Evolutionary conservation across 1,140 invertebrate species (phyloP).

Genomic region (Rhopalosiphum maidis): DNA sequence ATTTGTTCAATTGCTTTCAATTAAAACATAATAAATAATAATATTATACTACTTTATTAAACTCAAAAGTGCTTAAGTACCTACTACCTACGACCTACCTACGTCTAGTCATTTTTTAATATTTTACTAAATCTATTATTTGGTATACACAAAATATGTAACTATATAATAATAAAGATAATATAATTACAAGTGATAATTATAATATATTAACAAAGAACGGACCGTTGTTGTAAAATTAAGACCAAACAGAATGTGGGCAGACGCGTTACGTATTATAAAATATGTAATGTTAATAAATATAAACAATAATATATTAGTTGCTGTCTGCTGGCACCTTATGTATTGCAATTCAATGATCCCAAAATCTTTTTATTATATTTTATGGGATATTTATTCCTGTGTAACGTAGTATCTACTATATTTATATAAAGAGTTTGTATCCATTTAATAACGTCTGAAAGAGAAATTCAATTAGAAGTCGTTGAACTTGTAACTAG

Average conservation of each 20-base stretch:
- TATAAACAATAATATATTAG: background rate
- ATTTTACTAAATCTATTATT: background rate
- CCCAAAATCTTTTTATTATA: background rate
- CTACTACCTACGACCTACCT: background rate
- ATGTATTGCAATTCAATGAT: background rate
- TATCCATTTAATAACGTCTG: background rate
- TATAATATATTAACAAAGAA: background rate
- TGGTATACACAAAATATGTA: background rate
- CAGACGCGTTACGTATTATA: background rate
- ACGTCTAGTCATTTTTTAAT: background rate
- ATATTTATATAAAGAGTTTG: background rate
- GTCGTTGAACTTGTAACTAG: slow-evolving; percentile 16
- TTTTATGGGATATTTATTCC: background rate
- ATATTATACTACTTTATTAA: background rate
- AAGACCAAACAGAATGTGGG: background rate
- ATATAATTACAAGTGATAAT: background rate
- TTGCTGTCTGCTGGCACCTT: background rate
- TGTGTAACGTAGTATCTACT: background rate
- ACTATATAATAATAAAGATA: background rate
- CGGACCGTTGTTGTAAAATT: background rate
- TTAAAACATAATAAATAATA: background rate
- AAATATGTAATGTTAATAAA: background rate
- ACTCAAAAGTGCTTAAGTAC: background rate
- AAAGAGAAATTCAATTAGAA: slow-evolving; percentile 12
- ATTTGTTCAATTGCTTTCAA: background rate